Base-by-base conservation (phyloP, 2,888 invertebrate genomes). In the Drosophila nr. perissopoda region DNA sequence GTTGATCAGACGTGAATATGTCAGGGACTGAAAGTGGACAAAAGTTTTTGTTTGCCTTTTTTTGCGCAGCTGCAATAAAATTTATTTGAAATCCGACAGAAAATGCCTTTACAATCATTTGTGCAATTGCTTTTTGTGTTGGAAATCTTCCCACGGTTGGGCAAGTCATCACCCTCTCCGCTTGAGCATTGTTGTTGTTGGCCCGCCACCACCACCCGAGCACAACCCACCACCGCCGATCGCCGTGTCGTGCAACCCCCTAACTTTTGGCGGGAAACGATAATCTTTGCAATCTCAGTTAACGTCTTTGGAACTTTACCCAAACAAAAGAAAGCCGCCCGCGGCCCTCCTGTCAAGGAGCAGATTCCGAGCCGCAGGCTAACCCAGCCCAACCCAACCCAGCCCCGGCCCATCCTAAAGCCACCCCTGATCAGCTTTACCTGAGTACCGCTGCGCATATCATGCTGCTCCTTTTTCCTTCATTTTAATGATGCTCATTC, bases 71-170 rank as follows among this genome's bases (percentile, higher is more conserved):
- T 90, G 90, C 83, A 70, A 33, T 48, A 73, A 70, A 79, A 84
- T 89, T 72, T 85, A 69, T 34, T 46, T 74, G 66, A 66, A 79
- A 66, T 74, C 51, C 48, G 42, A 70, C 61, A 53, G 52, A 66
- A 42, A 89, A 85, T 85, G 52, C 83, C 90, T 78, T 72, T 65
- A 67, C 65, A 80, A 62, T 51, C 54, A 52, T 58, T 51, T 73
- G 61, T 53, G 70, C 79, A 69, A 52, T 52, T 36, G 68, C 69
- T 80, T 70, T 76, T 87, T 91, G 91, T 91, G 70, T 67, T 65
- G 65, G 60, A 86, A 91, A 91, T 91, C 91, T 91, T 91, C 90
- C 90, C 90, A 91, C 90, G 90, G 90, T 91, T 76, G 89, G 79
- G 81, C 81, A 78, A 78, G 83, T 80, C 88, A 86, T 90, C 90